phyloP scores from a whole-genome alignment of 2,888 invertebrate genomes.

The Holacanthella duospinosa region DNA sequence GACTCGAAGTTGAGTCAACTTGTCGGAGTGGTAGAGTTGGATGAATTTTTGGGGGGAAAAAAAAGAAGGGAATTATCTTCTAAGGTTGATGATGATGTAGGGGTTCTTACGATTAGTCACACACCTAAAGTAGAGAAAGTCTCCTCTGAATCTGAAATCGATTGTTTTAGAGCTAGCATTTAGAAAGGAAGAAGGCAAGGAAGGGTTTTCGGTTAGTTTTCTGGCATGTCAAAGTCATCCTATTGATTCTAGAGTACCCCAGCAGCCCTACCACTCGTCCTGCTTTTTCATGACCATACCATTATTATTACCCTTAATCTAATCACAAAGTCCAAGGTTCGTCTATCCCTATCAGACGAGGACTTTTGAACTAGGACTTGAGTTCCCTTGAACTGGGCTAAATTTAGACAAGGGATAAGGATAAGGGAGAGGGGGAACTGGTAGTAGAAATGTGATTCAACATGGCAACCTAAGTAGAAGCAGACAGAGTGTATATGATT shows the following conservation, averaged over 20 bases:
- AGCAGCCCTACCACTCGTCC: not conserved
- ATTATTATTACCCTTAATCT: no score
- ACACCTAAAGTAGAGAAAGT: slow-evolving; percentile 1
- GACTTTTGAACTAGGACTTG: no score
- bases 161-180: slow-evolving; percentile 4
- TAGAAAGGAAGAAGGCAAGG: not conserved
- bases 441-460: no score
- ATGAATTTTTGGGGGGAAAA: not conserved
- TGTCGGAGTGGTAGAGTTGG: not conserved
- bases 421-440: not conserved
- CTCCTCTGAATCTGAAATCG: slow-evolving; percentile 18
- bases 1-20: not conserved
- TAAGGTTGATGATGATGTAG: slow-evolving; percentile 12
- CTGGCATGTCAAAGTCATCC: not conserved
- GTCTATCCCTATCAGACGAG: no score
- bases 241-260: not conserved
- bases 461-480: no score
- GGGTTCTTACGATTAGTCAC: slow-evolving; percentile 24
- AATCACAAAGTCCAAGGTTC: no score
- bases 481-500: no score
- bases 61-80: not conserved
- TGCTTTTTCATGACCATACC: no score
- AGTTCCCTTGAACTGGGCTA: no score
- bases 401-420: not conserved
- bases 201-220: not conserved